Conservation (phyloP, 2,888 invertebrate genomes). For the Sarcophaga variegata region DNA sequence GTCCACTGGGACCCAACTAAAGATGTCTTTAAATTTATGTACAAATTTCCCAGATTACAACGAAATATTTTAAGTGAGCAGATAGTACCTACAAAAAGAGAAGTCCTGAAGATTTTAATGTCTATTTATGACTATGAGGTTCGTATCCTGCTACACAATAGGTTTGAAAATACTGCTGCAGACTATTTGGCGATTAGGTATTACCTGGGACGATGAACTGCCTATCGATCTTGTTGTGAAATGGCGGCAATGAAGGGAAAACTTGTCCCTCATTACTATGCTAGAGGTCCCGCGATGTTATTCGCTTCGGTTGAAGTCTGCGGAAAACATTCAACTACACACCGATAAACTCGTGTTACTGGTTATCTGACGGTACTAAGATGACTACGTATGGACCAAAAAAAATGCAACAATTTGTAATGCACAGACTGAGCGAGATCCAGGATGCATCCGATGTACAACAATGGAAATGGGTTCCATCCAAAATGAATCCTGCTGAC, state of each 20-base stretch:
- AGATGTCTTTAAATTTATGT: conserved; percentile 43
- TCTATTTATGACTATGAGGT: conserved; percentile 40
- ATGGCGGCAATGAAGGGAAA: conserved; percentile 30
- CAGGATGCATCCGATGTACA: not conserved
- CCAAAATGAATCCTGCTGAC: conserved; percentile 40
- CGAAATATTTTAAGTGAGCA: conserved; percentile 5
- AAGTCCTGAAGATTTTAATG: conserved; percentile 31
- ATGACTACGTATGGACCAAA: conserved; percentile 36
- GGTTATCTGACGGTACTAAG: conserved; percentile 27
- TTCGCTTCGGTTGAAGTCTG: not conserved
- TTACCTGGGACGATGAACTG: conserved; percentile 13
- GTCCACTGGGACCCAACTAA: conserved; percentile 38
- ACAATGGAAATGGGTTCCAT: conserved; percentile 39
- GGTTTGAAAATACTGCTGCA: conserved; percentile 12
- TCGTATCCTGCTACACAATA: conserved; percentile 8
- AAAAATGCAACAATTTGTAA: conserved; percentile 30
- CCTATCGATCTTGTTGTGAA: not conserved
- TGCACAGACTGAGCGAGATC: conserved; percentile 38
- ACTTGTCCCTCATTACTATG: not conserved
- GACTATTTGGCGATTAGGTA: not conserved
- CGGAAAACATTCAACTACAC: too few species aligned
- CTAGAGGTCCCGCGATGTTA: conserved; percentile 29
- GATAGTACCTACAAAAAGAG: conserved; percentile 31
- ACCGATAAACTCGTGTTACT: conserved; percentile 6
- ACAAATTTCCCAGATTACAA: conserved; percentile 23